Evolutionary conservation across 1,140 invertebrate species (phyloP), one percentile per base, ranked within the genome.

Genomic region (Papilio dardanus): DNA sequence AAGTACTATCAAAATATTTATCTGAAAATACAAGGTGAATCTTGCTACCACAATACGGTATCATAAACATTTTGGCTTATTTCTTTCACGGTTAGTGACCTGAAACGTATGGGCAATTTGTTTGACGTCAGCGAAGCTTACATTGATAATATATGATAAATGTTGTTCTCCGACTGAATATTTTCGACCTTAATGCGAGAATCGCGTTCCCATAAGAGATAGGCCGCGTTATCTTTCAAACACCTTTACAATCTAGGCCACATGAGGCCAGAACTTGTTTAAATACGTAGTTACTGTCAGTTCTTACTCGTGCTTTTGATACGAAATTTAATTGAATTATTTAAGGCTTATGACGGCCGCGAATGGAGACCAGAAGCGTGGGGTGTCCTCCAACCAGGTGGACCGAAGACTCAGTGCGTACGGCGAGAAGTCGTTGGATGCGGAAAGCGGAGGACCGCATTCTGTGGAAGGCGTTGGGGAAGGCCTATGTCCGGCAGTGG

Each of bases 171-270:
- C 62, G 77, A 16, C 69, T 6, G 16, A n/a, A 75, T 35, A 12
- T 46, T 66, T 71, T 37, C 42, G 21, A 73, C 68, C 31, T 67
- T 79, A 77, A 76, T 76, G 76, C 68, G 77, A 62, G 71, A 80
- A 80, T 85, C 74, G 76, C 75, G 80, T 83, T 81, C 80, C 75
- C 76, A 74, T 75, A 50, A 75, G 28, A 74, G 71, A 81, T 80
- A 78, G 71, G 31, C n/a, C n/a, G n/a, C n/a, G n/a, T 81, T 81
- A 83, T 79, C 81, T 71, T 78, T 77, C 66, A 74, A 75, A 74
- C 24, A 78, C 75, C 74, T 77, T 21, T n/a, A 42, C 71, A 76
- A 83, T 83, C 68, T 83, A 69, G 80, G 78, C 77, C 77, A 77
- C 42, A 37, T 75, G 69, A 75, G 79, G 74, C 46, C 35, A 31